phyloP scores from a whole-genome alignment of 1,140 invertebrate species.

The Calephelis nemesis region DNA sequence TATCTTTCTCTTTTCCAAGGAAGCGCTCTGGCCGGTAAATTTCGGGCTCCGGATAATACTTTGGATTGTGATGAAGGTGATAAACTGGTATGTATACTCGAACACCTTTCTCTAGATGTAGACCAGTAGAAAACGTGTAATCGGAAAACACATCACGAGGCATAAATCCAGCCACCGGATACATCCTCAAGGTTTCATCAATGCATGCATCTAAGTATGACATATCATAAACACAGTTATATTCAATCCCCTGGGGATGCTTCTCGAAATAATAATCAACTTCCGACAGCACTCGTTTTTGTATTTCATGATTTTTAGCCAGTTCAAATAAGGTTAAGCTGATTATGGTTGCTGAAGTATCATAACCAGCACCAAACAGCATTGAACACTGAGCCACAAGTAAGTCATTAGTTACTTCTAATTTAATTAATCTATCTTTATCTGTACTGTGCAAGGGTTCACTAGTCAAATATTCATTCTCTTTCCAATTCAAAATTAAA shows the following conservation, averaged over 20 bases:
- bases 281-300: slow-evolving; percentile 79
- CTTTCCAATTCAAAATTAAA: slow-evolving; percentile 40
- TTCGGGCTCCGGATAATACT: slow-evolving; percentile 60
- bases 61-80: slow-evolving; percentile 41
- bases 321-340: slow-evolving; percentile 79
- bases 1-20: slow-evolving; percentile 46
- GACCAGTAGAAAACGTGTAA: slow-evolving; percentile 65
- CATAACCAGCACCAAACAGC: slow-evolving; percentile 57
- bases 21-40: slow-evolving; percentile 69
- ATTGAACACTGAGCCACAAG: slow-evolving; percentile 56
- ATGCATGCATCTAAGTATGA: slow-evolving; percentile 48
- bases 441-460: too few species aligned
- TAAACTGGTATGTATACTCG: slow-evolving; percentile 43
- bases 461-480: slow-evolving; percentile 31
- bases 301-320: slow-evolving; percentile 79
- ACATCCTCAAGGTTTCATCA: slow-evolving; percentile 55
- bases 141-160: slow-evolving; percentile 44
- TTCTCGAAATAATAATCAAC: slow-evolving; percentile 65
- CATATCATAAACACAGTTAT: slow-evolving; percentile 66
- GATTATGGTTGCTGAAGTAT: slow-evolving; percentile 72
- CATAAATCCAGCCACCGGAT: slow-evolving; percentile 47
- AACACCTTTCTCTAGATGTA: slow-evolving; percentile 39
- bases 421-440: slow-evolving; percentile 7
- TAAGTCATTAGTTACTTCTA: slow-evolving; percentile 39
- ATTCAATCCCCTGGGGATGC: slow-evolving; percentile 57